Conservation (phyloP, 2,797 vertebrate species). For the Mormyrops boulengeri region DNA sequence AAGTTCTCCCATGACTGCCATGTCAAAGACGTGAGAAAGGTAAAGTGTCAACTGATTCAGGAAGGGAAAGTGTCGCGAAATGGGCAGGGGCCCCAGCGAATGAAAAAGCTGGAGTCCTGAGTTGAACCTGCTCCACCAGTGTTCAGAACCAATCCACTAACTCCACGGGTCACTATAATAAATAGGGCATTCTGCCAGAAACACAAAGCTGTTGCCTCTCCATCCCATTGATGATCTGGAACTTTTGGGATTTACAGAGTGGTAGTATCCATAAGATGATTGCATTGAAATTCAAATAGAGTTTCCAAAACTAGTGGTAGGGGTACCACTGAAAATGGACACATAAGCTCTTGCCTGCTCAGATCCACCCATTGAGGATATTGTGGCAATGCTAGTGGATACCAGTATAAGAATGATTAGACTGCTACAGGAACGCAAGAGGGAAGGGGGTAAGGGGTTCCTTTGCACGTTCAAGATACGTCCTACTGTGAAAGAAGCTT, state of each 20-base stretch:
- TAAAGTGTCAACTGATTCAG: not conserved
- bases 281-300: not conserved
- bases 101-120: not conserved
- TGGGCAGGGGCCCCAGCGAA: not conserved
- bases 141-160: not conserved
- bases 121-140: not conserved
- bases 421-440: too few relatives aligned
- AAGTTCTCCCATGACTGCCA: not conserved
- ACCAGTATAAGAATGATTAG: not conserved
- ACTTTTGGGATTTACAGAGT: not conserved
- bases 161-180: not conserved
- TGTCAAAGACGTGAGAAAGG: not conserved
- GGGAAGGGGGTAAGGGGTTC: too few relatives aligned
- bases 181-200: not conserved
- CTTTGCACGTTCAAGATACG: too few relatives aligned
- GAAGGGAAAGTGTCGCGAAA: not conserved
- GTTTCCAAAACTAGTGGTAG: not conserved
- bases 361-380: not conserved
- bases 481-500: too few relatives aligned
- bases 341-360: not conserved
- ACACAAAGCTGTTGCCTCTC: not conserved
- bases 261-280: not conserved
- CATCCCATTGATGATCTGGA: not conserved
- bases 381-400: not conserved
- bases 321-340: too few relatives aligned